Base-by-base conservation (phyloP, 1,140 invertebrate genomes). In the Agrypnia vestita region DNA sequence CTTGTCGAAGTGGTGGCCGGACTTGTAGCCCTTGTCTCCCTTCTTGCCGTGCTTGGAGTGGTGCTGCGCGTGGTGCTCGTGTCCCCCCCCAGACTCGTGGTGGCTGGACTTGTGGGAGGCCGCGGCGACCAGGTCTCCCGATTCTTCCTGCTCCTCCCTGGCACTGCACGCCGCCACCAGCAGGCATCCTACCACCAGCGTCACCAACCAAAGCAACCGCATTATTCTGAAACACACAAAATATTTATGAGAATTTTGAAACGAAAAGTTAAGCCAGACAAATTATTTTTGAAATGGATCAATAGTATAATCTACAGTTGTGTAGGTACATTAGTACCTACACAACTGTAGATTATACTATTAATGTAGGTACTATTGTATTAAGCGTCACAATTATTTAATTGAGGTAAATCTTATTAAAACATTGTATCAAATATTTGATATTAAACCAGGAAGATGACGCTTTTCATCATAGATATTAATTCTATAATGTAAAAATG, bases 21-120 rank as follows among this genome's bases (percentile, higher is more conserved):
- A 90, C 78, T 94, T 91, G 86, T 94, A 91, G 0, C 92, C 93
- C 78, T 94, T 94, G 62, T 94, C 91, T 1, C 91, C 91, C 83
- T 94, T 94, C 59, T 92, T 91, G 0, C 90, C 93, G 81, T 93
- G 91, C 12, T 91, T 89, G 49, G 91, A 89, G 83, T 93, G 91
- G 80, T 94, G 92, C 51, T 93, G 87, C 0, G 88, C 86, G 59
- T 93, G 91, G 81, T 93, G 91, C 59, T 93, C 90, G 46, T 93
- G 89, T 6, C 93, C 93, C 13, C 92, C 93, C 1, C 92, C 92
- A 67, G 90, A 88, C 83, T 93, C 92, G 79, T 91, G 90, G 79
- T 91, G 87, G 78, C 86, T 89, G 61, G 86, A 86, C 78, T 89
- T 86, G 12, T 86, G 84, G 4, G 88, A 89, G 10, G 88, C 91